A percentile compares a stretch with the other conserved stretches of the same genome.
Conservation (phyloP, 2,113 vertebrate species). For the Bambusicola thoracicus region DNA sequence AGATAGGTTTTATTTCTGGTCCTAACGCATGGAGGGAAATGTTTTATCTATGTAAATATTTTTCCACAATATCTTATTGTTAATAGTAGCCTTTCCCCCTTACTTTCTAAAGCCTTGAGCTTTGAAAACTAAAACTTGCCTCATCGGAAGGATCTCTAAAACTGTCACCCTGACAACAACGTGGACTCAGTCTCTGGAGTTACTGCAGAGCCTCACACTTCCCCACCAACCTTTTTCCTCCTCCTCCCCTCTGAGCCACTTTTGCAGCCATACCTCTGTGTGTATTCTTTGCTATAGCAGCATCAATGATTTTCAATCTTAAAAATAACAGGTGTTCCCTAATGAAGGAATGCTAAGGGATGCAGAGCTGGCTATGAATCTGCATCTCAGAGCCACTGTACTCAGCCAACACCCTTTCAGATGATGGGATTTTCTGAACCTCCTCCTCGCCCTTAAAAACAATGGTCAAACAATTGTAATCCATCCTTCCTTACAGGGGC, state of each 20-base stretch:
- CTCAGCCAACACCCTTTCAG: background rate
- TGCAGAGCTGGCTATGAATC: background rate
- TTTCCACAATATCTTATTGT: constrained; percentile 18
- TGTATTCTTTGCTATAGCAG: background rate
- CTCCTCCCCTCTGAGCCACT: background rate
- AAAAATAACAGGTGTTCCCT: background rate
- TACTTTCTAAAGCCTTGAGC: background rate
- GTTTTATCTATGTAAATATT: constrained; percentile 31
- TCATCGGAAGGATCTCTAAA: background rate
- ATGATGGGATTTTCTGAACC: background rate
- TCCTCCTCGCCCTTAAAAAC: background rate
- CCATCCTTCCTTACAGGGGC: background rate
- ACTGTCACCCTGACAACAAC: background rate
- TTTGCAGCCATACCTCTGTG: background rate
- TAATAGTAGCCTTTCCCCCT: background rate
- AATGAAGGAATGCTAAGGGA: background rate
- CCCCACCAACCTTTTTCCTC: background rate
- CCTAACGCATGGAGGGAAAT: background rate
- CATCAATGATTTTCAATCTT: background rate
- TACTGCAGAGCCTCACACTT: background rate
- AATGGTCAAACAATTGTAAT: background rate
- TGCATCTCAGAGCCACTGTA: background rate
- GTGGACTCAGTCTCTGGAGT: background rate
- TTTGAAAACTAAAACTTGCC: background rate
- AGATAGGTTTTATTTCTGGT: background rate